Percentiles rank a stretch among this genome's conserved stretches.
phyloP scores from a whole-genome alignment of 2,888 invertebrate genomes.

The Lasioglossum malachurum region DNA sequence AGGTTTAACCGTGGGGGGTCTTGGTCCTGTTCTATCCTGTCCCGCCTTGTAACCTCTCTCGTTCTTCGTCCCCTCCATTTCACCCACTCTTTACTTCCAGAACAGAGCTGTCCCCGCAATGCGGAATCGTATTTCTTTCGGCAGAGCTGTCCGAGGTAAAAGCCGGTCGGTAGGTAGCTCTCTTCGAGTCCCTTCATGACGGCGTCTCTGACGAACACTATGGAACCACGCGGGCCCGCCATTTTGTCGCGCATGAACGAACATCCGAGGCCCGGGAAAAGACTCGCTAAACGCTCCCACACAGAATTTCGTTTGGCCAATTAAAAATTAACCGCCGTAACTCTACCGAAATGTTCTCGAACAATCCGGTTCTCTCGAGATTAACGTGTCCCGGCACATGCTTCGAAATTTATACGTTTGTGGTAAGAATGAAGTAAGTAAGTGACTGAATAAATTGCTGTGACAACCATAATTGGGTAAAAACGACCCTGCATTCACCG shows the following conservation, averaged over 20 bases:
- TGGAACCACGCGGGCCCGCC: constrained; percentile 44
- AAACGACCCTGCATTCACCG: not conserved
- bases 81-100: constrained; percentile 66
- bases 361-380: not conserved
- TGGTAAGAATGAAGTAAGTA: not conserved
- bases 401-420: not conserved
- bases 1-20: constrained; percentile 83
- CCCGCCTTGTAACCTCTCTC: constrained; percentile 69
- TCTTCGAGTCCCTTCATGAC: constrained; percentile 63
- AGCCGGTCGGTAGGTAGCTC: constrained; percentile 68
- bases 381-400: not conserved
- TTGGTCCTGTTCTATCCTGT: constrained; percentile 77
- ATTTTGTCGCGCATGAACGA: constrained; percentile 60
- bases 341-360: not conserved
- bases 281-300: not conserved
- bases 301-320: not conserved
- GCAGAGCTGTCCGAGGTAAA: constrained; percentile 55
- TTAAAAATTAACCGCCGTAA: not conserved
- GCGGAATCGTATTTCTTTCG: constrained; percentile 82
- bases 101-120: constrained; percentile 74
- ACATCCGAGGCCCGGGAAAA: constrained; percentile 20
- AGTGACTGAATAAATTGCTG: not conserved
- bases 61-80: constrained; percentile 63
- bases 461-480: not conserved
- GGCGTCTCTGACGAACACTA: constrained; percentile 41